These are phyloP conservation scores for Albula goreensis DNA, from an alignment of 2,113 vertebrate species.

Conservation along the genomic window DNA sequence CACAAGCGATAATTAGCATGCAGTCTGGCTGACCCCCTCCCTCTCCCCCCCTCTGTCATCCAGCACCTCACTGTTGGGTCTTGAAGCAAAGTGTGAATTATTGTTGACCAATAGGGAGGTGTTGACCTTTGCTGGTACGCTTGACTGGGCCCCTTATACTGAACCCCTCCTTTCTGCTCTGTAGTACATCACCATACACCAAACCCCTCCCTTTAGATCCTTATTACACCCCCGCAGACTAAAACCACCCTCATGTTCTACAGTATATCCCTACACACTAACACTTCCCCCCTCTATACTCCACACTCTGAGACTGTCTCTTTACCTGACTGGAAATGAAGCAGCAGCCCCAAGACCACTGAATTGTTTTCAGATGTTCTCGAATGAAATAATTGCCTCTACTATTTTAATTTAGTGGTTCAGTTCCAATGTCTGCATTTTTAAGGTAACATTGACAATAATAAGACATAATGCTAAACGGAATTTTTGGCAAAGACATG, in stretches of 20 bases:
- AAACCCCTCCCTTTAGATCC: background rate
- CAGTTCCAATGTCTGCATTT: background rate
- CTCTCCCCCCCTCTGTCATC: background rate
- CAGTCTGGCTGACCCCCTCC: constrained; percentile 7
- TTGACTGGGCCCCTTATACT: background rate
- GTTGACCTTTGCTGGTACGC: background rate
- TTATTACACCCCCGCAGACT: background rate
- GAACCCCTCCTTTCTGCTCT: background rate
- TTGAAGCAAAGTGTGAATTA: background rate
- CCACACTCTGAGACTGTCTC: too few relatives aligned
- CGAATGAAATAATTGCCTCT: background rate
- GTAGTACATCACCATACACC: background rate
- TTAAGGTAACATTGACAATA: background rate
- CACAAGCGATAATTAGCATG: constrained; percentile 26
- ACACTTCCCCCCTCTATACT: too few relatives aligned
- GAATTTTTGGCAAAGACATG: background rate
- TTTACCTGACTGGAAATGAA: too few relatives aligned
- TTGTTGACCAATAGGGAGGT: background rate
- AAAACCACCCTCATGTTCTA: background rate
- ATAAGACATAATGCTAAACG: background rate
- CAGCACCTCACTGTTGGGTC: background rate
- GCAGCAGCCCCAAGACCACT: background rate
- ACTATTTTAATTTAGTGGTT: background rate
- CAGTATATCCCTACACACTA: too few relatives aligned
- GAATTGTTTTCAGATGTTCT: background rate